Percentiles rank a stretch among this genome's conserved stretches.
Conservation (phyloP, 53 echinoderm and acorn worm genomes). For the Arbacia lixula region DNA sequence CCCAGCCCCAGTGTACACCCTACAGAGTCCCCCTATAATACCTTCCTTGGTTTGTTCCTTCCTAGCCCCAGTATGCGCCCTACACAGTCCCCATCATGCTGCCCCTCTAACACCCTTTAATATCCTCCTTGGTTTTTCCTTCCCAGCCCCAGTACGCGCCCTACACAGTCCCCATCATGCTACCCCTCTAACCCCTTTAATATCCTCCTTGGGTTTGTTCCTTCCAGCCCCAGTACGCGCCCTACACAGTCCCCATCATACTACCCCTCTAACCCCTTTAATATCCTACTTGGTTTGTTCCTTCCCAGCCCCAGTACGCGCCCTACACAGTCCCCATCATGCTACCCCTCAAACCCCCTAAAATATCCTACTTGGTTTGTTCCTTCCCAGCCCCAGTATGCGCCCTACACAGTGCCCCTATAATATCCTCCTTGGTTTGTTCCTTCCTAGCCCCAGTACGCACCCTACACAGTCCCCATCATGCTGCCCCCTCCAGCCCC, state of each 20-base stretch:
- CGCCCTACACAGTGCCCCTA: too few relatives aligned
- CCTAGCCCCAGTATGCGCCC: too few relatives aligned
- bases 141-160: too few relatives aligned
- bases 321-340: background rate
- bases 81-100: too few relatives aligned
- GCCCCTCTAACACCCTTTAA: too few relatives aligned
- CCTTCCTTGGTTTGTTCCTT: too few relatives aligned
- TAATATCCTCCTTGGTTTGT: too few relatives aligned
- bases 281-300: background rate
- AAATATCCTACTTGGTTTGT: too few relatives aligned
- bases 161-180: background rate
- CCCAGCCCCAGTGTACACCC: too few relatives aligned
- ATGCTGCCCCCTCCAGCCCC: slow-evolving; percentile 80
- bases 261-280: background rate
- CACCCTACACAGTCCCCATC: slow-evolving; percentile 90
- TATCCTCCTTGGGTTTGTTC: background rate
- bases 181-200: background rate
- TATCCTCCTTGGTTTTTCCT: background rate
- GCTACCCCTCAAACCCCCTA: background rate
- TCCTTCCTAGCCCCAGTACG: slow-evolving; percentile 56
- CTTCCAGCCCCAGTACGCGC: background rate
- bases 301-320: background rate
- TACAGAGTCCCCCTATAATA: too few relatives aligned
- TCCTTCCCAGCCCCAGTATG: too few relatives aligned
- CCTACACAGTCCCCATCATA: background rate